Evolutionary conservation across 2,888 invertebrate species (phyloP), one percentile per base, ranked within the genome.

Genomic region (Ichneumoninae sp.): DNA sequence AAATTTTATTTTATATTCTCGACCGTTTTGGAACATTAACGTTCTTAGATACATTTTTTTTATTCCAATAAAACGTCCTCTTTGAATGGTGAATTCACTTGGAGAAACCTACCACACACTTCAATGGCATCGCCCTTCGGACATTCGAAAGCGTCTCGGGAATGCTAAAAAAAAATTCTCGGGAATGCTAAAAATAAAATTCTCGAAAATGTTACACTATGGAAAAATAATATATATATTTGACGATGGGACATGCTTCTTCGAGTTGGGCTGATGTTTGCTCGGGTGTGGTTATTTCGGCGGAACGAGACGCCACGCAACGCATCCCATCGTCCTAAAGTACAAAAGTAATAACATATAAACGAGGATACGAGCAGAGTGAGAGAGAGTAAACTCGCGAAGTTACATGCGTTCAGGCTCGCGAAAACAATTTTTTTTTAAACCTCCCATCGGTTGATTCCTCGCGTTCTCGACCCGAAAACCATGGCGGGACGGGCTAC

Each of bases 401-500:
- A n/a, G 71, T 72, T 66, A 47, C 36, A 69, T 47, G 72, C 44
- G 47, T 36, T 54, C 72, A 33, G 47, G 3, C 36, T 36, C 52
- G 44, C 47, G 44, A 44, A 16, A 40, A 33, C 68, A 66, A 16
- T 40, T 66, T 68, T 68, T 62, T 62, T 62, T 62, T 62, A n/a
- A 13, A 62, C 62, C 68, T 68, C 72, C 36, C 66, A 19, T 68
- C 47, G 68, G 74, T 74, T 80, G 74, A 80, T 80, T 80, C 72
- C 33, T 60, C 44, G 68, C 57, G 54, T 74, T 74, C 66, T 68
- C 72, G 79, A 72, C 66, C 65, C 66, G 71, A 72, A 71, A 75
- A 44, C 33, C 78, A 19, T 62, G 40, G n/a, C 30, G 60, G 26
- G 66, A 40, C 76, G 84, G 74, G 80, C 80, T 69, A 62, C 77